A percentile compares a stretch with the other conserved stretches of the same genome.
Conservation (phyloP, 1,140 invertebrate genomes). For the Drosophila arawakana region DNA sequence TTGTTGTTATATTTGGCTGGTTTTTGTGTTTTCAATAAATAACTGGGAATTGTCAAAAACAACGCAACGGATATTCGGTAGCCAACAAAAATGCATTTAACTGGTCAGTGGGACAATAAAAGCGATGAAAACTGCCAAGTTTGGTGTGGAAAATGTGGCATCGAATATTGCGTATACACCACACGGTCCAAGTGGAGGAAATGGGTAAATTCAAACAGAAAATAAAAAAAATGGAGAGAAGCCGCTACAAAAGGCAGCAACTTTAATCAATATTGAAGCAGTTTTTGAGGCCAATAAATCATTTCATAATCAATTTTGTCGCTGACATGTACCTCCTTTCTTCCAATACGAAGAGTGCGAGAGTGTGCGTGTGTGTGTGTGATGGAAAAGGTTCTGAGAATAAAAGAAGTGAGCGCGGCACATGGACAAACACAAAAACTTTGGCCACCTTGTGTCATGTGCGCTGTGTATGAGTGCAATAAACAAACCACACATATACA, state of each 20-base stretch:
- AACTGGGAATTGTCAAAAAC: slow-evolving; percentile 50
- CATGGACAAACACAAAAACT: slow-evolving; percentile 65
- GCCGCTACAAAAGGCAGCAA: slow-evolving; percentile 49
- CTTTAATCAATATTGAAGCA: slow-evolving; percentile 83
- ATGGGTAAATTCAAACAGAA: slow-evolving; percentile 43
- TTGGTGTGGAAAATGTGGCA: slow-evolving; percentile 1
- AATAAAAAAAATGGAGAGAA: slow-evolving; percentile 10
- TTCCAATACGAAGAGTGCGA: background rate
- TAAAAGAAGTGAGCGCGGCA: slow-evolving; percentile 45
- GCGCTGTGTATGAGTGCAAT: slow-evolving; percentile 48
- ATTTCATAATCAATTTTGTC: slow-evolving; percentile 82
- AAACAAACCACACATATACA: slow-evolving; percentile 53
- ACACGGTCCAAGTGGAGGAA: slow-evolving; percentile 42
- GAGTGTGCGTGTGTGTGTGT: slow-evolving; percentile 1
- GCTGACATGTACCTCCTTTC: slow-evolving; percentile 58
- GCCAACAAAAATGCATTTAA: slow-evolving; percentile 70
- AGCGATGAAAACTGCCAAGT: slow-evolving; percentile 22
- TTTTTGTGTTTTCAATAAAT: slow-evolving; percentile 43
- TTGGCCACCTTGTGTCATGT: slow-evolving; percentile 59
- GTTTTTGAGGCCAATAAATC: slow-evolving; percentile 82
- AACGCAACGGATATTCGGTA: slow-evolving; percentile 56
- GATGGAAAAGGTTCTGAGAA: slow-evolving; percentile 37
- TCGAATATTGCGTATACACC: slow-evolving; percentile 59
- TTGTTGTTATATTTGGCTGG: slow-evolving; percentile 17
- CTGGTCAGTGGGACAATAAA: slow-evolving; percentile 54